phyloP scores from a whole-genome alignment of 2,888 invertebrate species.

The Arctia plantaginis region DNA sequence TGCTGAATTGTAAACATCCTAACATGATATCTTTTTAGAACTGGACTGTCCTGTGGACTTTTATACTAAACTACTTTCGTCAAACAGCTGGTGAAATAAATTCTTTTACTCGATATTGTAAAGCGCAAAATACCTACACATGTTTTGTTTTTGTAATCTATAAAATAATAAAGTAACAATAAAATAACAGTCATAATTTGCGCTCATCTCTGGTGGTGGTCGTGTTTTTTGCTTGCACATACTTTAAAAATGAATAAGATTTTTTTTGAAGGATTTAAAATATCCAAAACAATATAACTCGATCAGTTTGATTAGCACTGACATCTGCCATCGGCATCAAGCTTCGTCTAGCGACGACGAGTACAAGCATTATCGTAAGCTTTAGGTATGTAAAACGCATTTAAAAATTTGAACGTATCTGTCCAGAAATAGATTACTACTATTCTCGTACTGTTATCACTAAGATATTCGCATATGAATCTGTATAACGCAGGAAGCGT shows the following conservation, averaged over 20 bases:
- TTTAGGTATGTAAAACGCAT: not conserved
- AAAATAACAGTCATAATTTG: not conserved
- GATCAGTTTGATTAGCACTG: not conserved
- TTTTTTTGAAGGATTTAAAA: not conserved
- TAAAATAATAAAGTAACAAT: not conserved
- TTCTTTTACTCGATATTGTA: no score
- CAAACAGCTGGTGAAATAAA: not conserved
- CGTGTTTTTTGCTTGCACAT: not conserved
- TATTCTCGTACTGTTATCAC: constrained; percentile 36
- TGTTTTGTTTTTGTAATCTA: no score
- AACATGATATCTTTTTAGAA: not conserved
- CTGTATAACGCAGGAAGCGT: constrained; percentile 43
- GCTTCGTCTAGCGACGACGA: not conserved
- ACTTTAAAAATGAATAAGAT: not conserved
- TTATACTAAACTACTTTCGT: not conserved
- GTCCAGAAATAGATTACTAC: constrained; percentile 28
- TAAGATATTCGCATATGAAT: constrained; percentile 48
- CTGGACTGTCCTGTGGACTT: not conserved
- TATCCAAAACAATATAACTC: not conserved
- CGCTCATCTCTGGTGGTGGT: not conserved
- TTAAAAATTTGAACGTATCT: constrained; percentile 31
- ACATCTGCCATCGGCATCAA: not conserved
- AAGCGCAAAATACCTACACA: not conserved
- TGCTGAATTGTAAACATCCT: not conserved
- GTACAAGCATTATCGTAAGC: not conserved